Evolutionary conservation across 1,140 invertebrate species (phyloP), one percentile per base, ranked within the genome.

Genomic region (Drosophila lowei): DNA sequence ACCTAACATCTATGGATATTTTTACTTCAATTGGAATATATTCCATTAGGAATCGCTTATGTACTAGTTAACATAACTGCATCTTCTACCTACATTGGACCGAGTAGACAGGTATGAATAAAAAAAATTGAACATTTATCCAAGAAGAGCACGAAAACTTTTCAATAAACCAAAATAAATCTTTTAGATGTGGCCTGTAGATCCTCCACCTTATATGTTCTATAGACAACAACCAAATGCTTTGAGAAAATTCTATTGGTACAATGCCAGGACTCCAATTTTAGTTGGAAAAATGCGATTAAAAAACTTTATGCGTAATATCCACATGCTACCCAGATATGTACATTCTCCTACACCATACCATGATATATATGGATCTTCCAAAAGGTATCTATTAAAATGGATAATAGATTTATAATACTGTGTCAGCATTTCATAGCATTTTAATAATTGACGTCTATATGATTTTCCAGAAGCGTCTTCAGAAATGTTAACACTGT

Each of bases 161-260:
- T 2, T 13, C 5, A 3, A 1, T 3, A 30, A n/a, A 41, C 9
- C 38, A 38, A n/a, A 55, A 73, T 60, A 0, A 7, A 38, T 13
- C 66, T 56, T 60, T 6, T 11, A 75, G 72, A 66, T 75, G 61
- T 75, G 72, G 71, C 30, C 72, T 3, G 44, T 59, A 13, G 72
- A 75, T 46, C 71, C 73, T 38, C 72, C 72, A 13, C 34, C 44
- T 1, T 41, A 67, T 42, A n/a, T 67, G 23, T 59, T 75, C 41
- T 75, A 75, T 46, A 57, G 72, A 42, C 72, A 75, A 6, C 72
- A 67, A 5, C 72, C 72, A 3, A 74, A 67, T n/a, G 38, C 72
- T 0, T 21, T 75, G 62, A 52, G 72, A 23, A 75, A 75, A 28
- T 75, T 75, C 30, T 75, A 54, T 67, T 75, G 72, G 72, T 75